These are phyloP conservation scores for Macaria liturata DNA, from an alignment of 2,888 invertebrate species.

Conservation along the genomic window DNA sequence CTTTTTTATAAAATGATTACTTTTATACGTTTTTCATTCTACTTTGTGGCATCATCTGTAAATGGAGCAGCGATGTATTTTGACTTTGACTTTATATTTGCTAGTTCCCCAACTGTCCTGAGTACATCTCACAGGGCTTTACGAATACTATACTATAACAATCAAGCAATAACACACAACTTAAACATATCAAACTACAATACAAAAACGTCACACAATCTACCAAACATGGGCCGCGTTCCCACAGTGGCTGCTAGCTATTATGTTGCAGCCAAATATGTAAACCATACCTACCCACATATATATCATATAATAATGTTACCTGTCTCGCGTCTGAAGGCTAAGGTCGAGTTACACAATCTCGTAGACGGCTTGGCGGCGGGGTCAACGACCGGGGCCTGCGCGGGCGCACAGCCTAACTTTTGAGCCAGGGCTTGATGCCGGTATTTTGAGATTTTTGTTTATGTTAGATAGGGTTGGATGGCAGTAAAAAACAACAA, in stretches of 20 bases:
- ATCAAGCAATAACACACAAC: neutral
- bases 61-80: too few relatives aligned
- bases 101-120: too few relatives aligned
- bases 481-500: too few relatives aligned
- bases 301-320: neutral
- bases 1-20: too few relatives aligned
- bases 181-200: slow-evolving; percentile 1
- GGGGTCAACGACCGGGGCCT: slow-evolving; percentile 72
- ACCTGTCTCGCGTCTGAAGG: slow-evolving; percentile 57
- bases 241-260: slow-evolving; percentile 17
- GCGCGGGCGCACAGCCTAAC: slow-evolving; percentile 70
- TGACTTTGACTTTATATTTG: too few relatives aligned
- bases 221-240: slow-evolving; percentile 3
- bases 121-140: too few relatives aligned
- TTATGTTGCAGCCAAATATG: slow-evolving; percentile 40
- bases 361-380: slow-evolving; percentile 80
- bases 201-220: neutral
- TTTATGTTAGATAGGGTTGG: too few relatives aligned
- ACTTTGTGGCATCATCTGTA: too few relatives aligned
- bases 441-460: too few relatives aligned
- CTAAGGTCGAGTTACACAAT: slow-evolving; percentile 78
- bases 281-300: slow-evolving; percentile 7
- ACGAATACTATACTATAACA: too few relatives aligned
- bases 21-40: too few relatives aligned
- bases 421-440: slow-evolving; percentile 32